Base-by-base conservation (phyloP, 2,113 vertebrate genomes). In the Sinosuthora webbiana region DNA sequence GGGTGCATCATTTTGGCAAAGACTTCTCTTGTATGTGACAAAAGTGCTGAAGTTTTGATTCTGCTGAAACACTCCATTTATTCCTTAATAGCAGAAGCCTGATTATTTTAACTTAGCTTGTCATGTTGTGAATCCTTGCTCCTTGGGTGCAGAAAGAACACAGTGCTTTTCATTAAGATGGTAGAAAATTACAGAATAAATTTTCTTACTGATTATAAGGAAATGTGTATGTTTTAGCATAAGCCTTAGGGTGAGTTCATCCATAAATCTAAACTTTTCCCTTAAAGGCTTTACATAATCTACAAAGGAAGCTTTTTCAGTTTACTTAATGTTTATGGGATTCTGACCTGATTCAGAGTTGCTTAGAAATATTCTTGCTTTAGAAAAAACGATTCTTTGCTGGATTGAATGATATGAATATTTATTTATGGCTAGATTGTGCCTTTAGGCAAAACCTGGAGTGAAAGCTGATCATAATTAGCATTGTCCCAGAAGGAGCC, bases 391-490 rank as follows among this genome's bases (percentile, higher is more conserved):
- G 3, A 50, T 9, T 45, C 42, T 79, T 84, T 83, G 9, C n/a
- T 50, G 60, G 42, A 74, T 49, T 85, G 42, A 60, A 8, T 76
- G 11, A 55, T 63, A 94, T 13, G 45, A 94, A 77, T 89, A 88
- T 47, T 93, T 84, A 83, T 71, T 90, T 90, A 37, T 88, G 41
- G 22, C 56, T 90, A 44, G 45, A 90, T 88, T 62, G 8, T 93
- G 56, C 85, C 70, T 85, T 77, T 42, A 65, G 63, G 81, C 78
- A 93, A 93, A 91, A 35, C 45, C 33, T 77, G 78, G 60, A 95
- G 44, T 74, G 78, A 88, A 73, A 93, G 12, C 42, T 94, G 33
- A 50, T 80, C 23, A 50, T 85, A 90, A 88, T 94, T 91, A 93
- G n/a, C 47, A 55, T 35, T 90, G 71, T 89, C 53, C 82, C 78